Base-by-base conservation (phyloP, 2,888 invertebrate species). In the Mycogona germanica region DNA sequence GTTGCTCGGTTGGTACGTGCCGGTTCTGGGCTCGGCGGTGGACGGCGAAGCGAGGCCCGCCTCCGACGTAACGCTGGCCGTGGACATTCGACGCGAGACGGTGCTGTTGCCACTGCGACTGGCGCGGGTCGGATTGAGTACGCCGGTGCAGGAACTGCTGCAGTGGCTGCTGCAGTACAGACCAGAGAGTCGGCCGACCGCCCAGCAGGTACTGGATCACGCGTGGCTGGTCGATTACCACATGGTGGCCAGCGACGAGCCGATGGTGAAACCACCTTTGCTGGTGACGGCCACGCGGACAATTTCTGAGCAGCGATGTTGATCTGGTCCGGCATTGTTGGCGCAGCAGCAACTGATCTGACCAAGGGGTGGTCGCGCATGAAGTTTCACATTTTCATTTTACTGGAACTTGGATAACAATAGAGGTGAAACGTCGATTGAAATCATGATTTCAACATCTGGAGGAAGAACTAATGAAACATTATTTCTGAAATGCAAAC, bases 1-100 rank as follows among this genome's bases (percentile, higher is more conserved):
- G 23, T 30, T 53, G n/a, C 12, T 49, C 17, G 53, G 53, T 21
- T 53, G 53, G 53, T 53, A 53, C 30, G 37, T 53, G 12, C 53
- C 53, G n/a, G 37, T 48, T 12, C n/a, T 53, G 4, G 35, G 35
- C 32, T 21, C 32, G 5, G 19, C 17, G 21, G 19, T 32, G 12
- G 35, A 48, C 35, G 35, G 25, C 35, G 7, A 17, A 2, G 35
- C 23, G 17, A 6, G 12, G 6, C 9, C 30, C 7, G 7, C 23
- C 19, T 47, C 47, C 19, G 53, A 53, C 19, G 46, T 53, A n/a
- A 47, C 53, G 12, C 23, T 53, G 46, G 37, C 30, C 14, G 30
- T 53, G 47, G 53, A 53, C 37, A 49, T 48, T 19, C 17, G 23
- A 17, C 23, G 19, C 6, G 47, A 53, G 26, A 9, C 19, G 7